phyloP scores from a whole-genome alignment of 92 coral and sea anemone species.

The Porites cylindrica region DNA sequence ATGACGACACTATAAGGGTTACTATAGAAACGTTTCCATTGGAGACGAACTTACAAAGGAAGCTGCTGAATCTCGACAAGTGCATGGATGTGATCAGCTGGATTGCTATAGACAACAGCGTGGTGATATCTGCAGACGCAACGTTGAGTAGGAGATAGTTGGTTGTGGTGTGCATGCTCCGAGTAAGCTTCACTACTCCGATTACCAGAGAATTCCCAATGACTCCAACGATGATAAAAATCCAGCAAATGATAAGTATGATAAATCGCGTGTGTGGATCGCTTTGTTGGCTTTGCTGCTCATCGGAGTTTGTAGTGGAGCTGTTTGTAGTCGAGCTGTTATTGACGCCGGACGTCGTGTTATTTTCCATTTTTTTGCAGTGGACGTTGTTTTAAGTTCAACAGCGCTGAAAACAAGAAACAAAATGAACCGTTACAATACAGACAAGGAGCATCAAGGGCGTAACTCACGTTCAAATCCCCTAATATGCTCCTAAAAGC shows the following conservation, averaged over 20 bases:
- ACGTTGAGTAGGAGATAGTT: constrained; percentile 43
- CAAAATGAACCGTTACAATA: neutral
- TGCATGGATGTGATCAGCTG: neutral
- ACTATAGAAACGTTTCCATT: neutral
- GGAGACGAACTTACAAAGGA: constrained; percentile 24
- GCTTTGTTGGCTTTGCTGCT: neutral
- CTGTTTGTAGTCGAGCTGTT: neutral
- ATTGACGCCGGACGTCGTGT: too few species aligned
- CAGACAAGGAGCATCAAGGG: too few species aligned
- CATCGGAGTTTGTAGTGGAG: constrained; percentile 2
- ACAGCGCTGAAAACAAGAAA: neutral
- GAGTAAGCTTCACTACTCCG: constrained; percentile 24
- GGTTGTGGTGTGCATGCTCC: constrained; percentile 29
- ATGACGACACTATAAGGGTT: constrained; percentile 65
- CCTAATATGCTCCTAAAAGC: too few species aligned
- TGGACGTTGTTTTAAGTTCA: neutral
- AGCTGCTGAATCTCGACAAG: neutral
- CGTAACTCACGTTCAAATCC: too few species aligned
- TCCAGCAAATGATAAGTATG: constrained; percentile 1
- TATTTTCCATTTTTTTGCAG: too few species aligned
- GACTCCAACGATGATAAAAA: constrained; percentile 52
- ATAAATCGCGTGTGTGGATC: neutral
- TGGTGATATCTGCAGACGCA: constrained; percentile 34
- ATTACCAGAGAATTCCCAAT: constrained; percentile 38
- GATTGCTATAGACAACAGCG: constrained; percentile 34